A percentile compares a stretch with the other conserved stretches of the same genome.
Conservation (phyloP, 1,140 invertebrate species). For the Drosophila lini region DNA sequence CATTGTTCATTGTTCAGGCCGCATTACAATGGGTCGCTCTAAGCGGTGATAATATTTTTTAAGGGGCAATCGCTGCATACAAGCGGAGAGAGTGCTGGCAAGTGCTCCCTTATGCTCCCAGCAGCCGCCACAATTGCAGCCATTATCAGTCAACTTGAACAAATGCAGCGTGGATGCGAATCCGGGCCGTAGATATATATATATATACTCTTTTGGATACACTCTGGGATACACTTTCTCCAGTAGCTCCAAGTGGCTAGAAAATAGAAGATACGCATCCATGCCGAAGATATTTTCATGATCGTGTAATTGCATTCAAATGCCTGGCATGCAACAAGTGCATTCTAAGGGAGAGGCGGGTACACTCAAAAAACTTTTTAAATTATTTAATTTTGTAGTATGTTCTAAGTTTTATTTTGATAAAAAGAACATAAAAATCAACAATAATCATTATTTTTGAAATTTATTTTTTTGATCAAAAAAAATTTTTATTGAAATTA, state of each 20-base stretch:
- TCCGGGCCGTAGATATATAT: constrained; percentile 22
- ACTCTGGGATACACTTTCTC: constrained; percentile 13
- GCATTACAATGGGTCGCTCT: constrained; percentile 35
- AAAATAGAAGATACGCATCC: constrained; percentile 47
- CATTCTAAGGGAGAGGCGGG: constrained; percentile 35
- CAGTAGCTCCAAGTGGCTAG: constrained; percentile 18
- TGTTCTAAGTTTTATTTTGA: no score
- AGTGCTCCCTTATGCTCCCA: constrained; percentile 17
- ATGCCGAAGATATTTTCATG: constrained; percentile 33
- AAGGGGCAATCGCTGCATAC: constrained; percentile 30
- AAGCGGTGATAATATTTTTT: constrained; percentile 40
- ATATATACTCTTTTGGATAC: neutral
- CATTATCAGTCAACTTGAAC: constrained; percentile 50
- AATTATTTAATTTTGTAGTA: no score
- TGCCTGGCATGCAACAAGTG: constrained; percentile 66
- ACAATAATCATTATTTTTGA: no score
- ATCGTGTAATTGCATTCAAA: constrained; percentile 51
- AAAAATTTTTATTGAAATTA: no score
- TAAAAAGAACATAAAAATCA: no score
- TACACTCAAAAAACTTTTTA: neutral
- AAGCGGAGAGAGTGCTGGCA: constrained; percentile 19
- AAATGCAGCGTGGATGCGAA: constrained; percentile 20
- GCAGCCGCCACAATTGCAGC: constrained; percentile 27
- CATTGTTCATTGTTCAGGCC: constrained; percentile 59
- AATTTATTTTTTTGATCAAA: no score